Evolutionary conservation across 2,113 vertebrate genomes (phyloP), one percentile per base, ranked within the genome.

Genomic region (Holacanthus passer): DNA sequence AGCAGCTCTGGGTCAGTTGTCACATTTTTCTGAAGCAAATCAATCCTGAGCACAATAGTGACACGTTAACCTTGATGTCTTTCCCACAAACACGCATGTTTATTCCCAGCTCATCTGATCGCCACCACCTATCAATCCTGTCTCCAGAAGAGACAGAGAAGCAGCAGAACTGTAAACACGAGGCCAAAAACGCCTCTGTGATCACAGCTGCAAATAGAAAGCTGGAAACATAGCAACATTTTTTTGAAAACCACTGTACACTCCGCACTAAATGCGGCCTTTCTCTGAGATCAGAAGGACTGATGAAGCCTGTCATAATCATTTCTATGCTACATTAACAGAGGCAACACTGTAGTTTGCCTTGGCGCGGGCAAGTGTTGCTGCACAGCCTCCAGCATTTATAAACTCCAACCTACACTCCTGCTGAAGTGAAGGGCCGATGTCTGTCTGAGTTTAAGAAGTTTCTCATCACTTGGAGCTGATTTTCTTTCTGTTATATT

Each of bases 321-420:
- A 79, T 93, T 90, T 92, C 73, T 90, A 84, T 88, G 89, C 87
- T 87, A 92, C 93, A 94, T 89, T 91, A 93, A 89, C 81, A 90
- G 79, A 81, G 59, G 77, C 50, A 74, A 83, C 67, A 52, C 75
- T 88, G 86, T 56, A 85, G 91, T 88, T 90, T 88, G 78, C 81
- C 73, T 92, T 90, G 89, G 89, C 88, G 10, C 11, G 2, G 79
- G 62, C 16, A 47, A 74, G 81, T 87, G 87, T 88, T 85, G 76
- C 81, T 81, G 79, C 75, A 72, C 5, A 22, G 74, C 82, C 75
- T 85, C 78, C 48, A 84, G 62, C 81, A 69, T 89, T 79, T 70
- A 56, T 29, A 81, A 79, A 87, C 71, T 47, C 41, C 29, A 77
- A 14, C 80, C 76, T 81, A 52, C 31, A 48, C 82, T 78, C 59